phyloP scores from a whole-genome alignment of 2,888 invertebrate species.

The Watsonalla cultraria region DNA sequence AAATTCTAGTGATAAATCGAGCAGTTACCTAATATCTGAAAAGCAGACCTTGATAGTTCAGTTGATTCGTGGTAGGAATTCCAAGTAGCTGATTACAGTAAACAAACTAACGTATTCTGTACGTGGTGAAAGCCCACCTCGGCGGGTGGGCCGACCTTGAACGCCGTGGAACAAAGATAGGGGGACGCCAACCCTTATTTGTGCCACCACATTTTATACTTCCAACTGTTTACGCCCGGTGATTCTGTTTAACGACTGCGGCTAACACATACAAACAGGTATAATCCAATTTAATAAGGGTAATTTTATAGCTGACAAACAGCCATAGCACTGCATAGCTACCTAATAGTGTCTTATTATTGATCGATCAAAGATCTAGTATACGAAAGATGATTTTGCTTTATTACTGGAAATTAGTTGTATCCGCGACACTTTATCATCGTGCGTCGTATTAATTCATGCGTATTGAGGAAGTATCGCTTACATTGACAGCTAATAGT shows the following conservation, averaged over 20 bases:
- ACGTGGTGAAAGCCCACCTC: constrained; percentile 20
- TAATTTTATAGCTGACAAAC: neutral
- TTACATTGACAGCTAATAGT: too few species aligned
- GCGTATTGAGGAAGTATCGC: too few species aligned
- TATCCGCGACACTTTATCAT: too few species aligned
- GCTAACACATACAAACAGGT: neutral
- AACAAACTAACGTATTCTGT: constrained; percentile 25
- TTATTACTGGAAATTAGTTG: too few species aligned
- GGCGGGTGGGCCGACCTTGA: constrained; percentile 42
- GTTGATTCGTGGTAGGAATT: constrained; percentile 8
- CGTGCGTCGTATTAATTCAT: too few species aligned
- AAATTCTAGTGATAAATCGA: too few species aligned
- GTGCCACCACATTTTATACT: constrained; percentile 21
- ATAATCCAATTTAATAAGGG: constrained; percentile 7
- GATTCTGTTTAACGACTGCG: constrained; percentile 20
- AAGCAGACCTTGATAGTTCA: neutral
- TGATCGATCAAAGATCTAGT: too few species aligned
- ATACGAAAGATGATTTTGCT: too few species aligned
- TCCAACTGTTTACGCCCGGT: constrained; percentile 16
- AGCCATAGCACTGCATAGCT: too few species aligned
- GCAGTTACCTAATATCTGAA: too few species aligned
- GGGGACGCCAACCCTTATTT: constrained; percentile 26
- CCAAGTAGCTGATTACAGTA: constrained; percentile 21
- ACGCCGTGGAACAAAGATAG: constrained; percentile 43
- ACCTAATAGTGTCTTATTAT: too few species aligned